Percentiles rank a stretch among this genome's conserved stretches.
phyloP scores from a whole-genome alignment of 2,113 vertebrate genomes.

The Nematolebias whitei region DNA sequence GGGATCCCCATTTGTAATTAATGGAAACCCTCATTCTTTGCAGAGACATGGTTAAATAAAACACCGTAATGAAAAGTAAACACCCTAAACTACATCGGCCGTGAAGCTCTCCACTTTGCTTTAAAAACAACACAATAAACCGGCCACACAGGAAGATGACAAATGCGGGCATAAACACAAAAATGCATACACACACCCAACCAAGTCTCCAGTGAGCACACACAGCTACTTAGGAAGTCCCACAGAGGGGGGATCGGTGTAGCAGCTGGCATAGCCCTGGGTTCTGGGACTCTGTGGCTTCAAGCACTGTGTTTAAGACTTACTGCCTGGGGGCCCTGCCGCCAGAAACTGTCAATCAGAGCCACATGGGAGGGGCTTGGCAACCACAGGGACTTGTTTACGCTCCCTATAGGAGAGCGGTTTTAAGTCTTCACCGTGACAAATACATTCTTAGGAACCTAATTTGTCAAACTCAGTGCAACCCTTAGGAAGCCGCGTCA shows the following conservation, averaged over 20 bases:
- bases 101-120: neutral
- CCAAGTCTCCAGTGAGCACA: neutral
- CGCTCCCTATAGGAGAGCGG: neutral
- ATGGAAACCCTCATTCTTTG: slow-evolving; percentile 28
- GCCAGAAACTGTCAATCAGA: slow-evolving; percentile 59
- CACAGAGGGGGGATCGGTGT: slow-evolving; percentile 44
- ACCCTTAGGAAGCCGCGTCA: neutral
- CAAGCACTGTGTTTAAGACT: slow-evolving; percentile 62
- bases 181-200: slow-evolving; percentile 1
- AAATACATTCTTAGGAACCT: slow-evolving; percentile 2
- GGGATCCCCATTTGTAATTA: slow-evolving; percentile 55
- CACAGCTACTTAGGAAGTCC: slow-evolving; percentile 33
- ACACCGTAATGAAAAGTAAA: slow-evolving; percentile 72
- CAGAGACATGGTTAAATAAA: slow-evolving; percentile 17
- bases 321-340: slow-evolving; percentile 40
- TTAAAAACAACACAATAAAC: slow-evolving; percentile 24
- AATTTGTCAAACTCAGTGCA: neutral
- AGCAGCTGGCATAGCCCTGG: slow-evolving; percentile 65
- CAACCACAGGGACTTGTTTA: slow-evolving; percentile 18
- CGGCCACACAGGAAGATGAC: neutral
- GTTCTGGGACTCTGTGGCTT: slow-evolving; percentile 46
- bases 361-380: slow-evolving; percentile 53
- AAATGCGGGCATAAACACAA: neutral
- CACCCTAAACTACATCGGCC: slow-evolving; percentile 29
- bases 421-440: neutral